Evolutionary conservation across 1,140 invertebrate species (phyloP).

Genomic region (Asbolus verrucosus): DNA sequence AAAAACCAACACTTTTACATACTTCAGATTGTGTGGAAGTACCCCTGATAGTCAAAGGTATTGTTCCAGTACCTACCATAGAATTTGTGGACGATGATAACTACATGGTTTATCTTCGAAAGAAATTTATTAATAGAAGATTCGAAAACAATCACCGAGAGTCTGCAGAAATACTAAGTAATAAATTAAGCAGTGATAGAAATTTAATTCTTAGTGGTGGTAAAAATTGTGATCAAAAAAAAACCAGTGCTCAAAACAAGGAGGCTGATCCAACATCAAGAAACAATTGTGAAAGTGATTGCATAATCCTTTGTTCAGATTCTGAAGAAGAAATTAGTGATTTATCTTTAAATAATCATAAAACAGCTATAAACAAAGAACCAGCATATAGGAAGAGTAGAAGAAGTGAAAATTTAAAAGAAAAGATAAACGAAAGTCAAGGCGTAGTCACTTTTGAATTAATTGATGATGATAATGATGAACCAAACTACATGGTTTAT

Average conservation of each 20-base stretch:
- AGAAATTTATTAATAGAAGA: too few relatives aligned
- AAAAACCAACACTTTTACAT: not conserved
- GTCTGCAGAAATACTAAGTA: too few relatives aligned
- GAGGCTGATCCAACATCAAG: not conserved
- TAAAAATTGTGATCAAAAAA: not conserved
- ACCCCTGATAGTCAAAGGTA: not conserved
- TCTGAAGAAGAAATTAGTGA: slow-evolving; percentile 20
- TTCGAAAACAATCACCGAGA: too few relatives aligned
- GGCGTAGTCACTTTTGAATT: slow-evolving; percentile 14
- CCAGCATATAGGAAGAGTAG: too few relatives aligned
- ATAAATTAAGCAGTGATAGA: not conserved
- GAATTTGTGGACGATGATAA: slow-evolving; percentile 15
- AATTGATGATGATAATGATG: slow-evolving; percentile 18
- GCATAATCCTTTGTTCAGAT: slow-evolving; percentile 2
- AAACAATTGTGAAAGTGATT: not conserved
- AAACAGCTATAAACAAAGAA: too few relatives aligned
- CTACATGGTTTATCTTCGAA: slow-evolving; percentile 15
- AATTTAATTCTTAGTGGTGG: not conserved
- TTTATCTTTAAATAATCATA: too few relatives aligned
- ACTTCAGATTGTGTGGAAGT: slow-evolving; percentile 17
- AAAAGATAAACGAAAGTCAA: not conserved
- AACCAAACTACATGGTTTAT: slow-evolving; percentile 13
- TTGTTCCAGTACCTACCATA: not conserved
- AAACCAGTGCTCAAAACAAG: not conserved
- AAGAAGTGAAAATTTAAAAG: not conserved